These are phyloP conservation scores for Diogma glabrata DNA, from an alignment of 2,888 invertebrate species.

Conservation along the genomic window DNA sequence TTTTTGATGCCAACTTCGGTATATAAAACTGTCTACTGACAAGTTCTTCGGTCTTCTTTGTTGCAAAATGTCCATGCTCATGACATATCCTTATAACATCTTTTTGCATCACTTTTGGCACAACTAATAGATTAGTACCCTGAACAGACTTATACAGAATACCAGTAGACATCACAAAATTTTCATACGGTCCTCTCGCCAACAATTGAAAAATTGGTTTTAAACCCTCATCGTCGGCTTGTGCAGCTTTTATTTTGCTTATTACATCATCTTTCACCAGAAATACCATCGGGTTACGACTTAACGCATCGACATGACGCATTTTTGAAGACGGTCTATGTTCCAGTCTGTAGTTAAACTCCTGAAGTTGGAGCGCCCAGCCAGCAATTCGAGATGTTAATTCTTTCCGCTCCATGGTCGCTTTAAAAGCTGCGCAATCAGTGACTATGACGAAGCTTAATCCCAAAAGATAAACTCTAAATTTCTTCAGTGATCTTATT, in stretches of 20 bases:
- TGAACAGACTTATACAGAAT: constrained; percentile 20
- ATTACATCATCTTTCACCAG: too few relatives aligned
- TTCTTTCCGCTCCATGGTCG: background rate
- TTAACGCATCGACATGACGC: constrained; percentile 27
- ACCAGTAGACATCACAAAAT: constrained; percentile 19
- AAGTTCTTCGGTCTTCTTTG: constrained; percentile 21
- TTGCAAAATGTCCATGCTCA: constrained; percentile 27
- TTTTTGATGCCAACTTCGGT: too few relatives aligned
- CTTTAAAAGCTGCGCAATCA: background rate
- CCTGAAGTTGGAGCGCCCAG: constrained; percentile 27
- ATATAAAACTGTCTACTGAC: constrained; percentile 23
- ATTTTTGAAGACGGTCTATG: constrained; percentile 28
- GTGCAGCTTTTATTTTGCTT: too few relatives aligned
- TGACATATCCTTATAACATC: constrained; percentile 30
- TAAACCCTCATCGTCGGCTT: too few relatives aligned
- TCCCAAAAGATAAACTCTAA: background rate
- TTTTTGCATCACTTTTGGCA: constrained; percentile 25
- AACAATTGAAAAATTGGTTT: too few relatives aligned
- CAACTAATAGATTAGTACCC: constrained; percentile 16
- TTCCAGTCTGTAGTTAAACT: constrained; percentile 25
- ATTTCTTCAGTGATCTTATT: background rate
- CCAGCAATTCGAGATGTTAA: too few relatives aligned
- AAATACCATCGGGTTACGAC: constrained; percentile 22
- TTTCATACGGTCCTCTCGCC: too few relatives aligned
- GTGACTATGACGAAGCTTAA: background rate